Conservation (phyloP, 2,113 vertebrate genomes). For the Fregata magnificens region DNA sequence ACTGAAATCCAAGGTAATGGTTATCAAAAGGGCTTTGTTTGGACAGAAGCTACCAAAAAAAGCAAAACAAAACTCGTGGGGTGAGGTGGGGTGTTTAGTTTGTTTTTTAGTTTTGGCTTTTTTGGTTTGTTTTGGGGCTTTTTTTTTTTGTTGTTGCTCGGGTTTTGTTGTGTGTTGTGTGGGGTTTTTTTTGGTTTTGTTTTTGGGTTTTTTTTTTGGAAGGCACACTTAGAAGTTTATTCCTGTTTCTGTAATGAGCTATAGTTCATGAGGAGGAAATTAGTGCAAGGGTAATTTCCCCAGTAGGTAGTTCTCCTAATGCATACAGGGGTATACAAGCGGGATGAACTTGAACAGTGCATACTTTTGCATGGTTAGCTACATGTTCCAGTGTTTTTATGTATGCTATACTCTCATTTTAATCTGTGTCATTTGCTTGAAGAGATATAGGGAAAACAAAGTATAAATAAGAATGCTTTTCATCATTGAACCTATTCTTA, state of each 20-base stretch:
- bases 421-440: not conserved
- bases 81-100: not conserved
- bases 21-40: not conserved
- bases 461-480: not conserved
- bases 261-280: not conserved
- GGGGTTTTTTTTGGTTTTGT: too few species aligned
- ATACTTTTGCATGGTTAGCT: not conserved
- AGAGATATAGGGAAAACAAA: not conserved
- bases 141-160: too few species aligned
- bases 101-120: not conserved
- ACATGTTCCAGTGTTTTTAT: not conserved
- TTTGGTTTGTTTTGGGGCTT: not conserved
- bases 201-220: too few species aligned
- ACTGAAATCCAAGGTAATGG: not conserved
- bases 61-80: rapidly evolving
- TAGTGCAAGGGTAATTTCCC: not conserved
- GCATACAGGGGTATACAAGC: too few species aligned
- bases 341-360: not conserved
- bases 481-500: not conserved
- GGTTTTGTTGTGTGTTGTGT: too few species aligned
- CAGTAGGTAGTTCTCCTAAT: not conserved
- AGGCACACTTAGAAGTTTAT: not conserved
- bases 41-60: not conserved
- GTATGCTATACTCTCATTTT: not conserved
- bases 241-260: not conserved